These are phyloP conservation scores for Cryptomyrus ogoouensis DNA, from an alignment of 2,113 vertebrate species.

Conservation along the genomic window DNA sequence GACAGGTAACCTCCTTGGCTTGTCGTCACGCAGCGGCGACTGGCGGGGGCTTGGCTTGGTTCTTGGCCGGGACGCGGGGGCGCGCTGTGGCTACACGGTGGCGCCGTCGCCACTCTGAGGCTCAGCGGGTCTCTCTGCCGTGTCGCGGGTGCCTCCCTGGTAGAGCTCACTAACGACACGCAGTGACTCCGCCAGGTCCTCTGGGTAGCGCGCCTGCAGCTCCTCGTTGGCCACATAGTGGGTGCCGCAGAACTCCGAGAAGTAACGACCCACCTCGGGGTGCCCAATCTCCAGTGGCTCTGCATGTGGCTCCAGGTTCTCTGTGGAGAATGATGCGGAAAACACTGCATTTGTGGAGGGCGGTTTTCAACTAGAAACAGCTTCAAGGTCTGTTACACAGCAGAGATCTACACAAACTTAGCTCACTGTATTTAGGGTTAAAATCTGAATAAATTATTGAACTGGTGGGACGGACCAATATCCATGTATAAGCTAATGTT, in stretches of 20 bases:
- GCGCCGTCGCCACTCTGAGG: slow-evolving; percentile 34
- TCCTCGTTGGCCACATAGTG: slow-evolving; percentile 85
- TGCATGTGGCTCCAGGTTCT: slow-evolving; percentile 84
- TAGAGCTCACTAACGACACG: slow-evolving; percentile 72
- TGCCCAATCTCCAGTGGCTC: slow-evolving; percentile 86
- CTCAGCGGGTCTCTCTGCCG: slow-evolving; percentile 24
- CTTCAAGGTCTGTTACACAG: background rate
- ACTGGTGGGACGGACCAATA: background rate
- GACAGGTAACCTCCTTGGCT: background rate
- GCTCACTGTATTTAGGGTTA: background rate
- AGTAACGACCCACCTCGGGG: slow-evolving; percentile 88
- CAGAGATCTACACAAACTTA: background rate
- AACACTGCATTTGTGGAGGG: background rate
- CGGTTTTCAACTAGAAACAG: background rate
- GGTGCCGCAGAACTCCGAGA: slow-evolving; percentile 73
- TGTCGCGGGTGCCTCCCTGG: slow-evolving; percentile 44
- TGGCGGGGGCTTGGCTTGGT: background rate
- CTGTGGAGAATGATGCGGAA: slow-evolving; percentile 52
- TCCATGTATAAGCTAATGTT: background rate
- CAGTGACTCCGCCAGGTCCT: slow-evolving; percentile 72
- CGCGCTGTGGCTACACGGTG: slow-evolving; percentile 34
- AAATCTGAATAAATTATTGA: background rate
- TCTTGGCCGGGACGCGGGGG: background rate
- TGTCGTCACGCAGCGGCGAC: slow-evolving; percentile 20
- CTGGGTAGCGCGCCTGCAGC: slow-evolving; percentile 77